Evolutionary conservation across 2,113 vertebrate genomes (phyloP).

Genomic region (Prochilodus magdalenae): DNA sequence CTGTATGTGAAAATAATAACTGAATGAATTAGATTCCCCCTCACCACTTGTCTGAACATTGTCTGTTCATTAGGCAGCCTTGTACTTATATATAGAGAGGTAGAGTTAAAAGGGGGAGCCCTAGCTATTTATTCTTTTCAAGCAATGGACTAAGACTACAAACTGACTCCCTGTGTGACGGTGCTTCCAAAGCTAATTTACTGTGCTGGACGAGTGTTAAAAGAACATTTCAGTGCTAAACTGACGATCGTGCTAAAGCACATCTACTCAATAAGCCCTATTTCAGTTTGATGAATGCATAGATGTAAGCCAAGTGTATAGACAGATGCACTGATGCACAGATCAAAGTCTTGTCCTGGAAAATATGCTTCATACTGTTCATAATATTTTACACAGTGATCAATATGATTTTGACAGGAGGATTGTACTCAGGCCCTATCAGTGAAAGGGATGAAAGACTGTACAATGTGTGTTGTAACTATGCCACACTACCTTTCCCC

Average conservation of each 20-base stretch:
- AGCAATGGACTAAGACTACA: not conserved
- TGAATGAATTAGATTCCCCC: no score
- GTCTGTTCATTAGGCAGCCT: not conserved
- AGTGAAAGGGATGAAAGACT: no score
- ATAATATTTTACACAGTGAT: constrained; percentile 29
- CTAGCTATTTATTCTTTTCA: no score
- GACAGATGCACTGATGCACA: not conserved
- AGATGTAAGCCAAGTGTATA: not conserved
- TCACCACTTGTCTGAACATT: no score
- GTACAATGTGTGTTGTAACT: no score
- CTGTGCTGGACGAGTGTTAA: not conserved
- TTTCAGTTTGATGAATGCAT: not conserved
- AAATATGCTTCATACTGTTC: not conserved
- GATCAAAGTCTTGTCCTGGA: not conserved
- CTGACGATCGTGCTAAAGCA: not conserved
- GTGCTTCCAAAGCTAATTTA: not conserved
- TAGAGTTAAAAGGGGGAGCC: not conserved
- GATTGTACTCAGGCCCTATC: no score
- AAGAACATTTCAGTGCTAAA: not conserved
- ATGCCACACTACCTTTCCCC: no score
- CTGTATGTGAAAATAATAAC: no score
- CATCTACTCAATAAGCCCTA: not conserved
- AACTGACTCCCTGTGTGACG: not conserved
- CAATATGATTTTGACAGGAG: constrained; percentile 24
- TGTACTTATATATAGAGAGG: not conserved